These are phyloP conservation scores for Malachius bipustulatus DNA, from an alignment of 2,888 invertebrate species.

Conservation along the genomic window DNA sequence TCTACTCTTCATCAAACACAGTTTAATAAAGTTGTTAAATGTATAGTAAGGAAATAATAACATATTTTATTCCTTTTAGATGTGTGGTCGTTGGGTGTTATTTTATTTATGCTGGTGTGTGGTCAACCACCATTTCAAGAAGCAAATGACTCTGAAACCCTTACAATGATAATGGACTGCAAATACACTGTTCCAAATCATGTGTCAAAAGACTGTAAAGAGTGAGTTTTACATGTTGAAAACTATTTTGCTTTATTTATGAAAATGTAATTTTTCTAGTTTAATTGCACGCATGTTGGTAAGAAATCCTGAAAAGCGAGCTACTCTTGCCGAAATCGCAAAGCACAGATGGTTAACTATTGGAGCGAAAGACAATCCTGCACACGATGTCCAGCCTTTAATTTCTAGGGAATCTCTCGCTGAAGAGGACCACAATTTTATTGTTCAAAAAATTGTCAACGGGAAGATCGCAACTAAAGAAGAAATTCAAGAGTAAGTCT, in stretches of 20 bases:
- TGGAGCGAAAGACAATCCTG: conserved; percentile 38
- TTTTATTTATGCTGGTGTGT: conserved; percentile 95
- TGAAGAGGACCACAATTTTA: conserved; percentile 81
- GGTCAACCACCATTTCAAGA: conserved; percentile 98
- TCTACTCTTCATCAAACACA: no score
- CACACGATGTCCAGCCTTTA: conserved; percentile 59
- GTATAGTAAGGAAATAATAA: no score
- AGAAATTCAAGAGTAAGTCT: conserved; percentile 73
- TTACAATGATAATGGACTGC: conserved; percentile 99
- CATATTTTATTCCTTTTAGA: conserved; percentile 47
- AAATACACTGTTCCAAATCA: conserved; percentile 87
- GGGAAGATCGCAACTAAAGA: conserved; percentile 91
- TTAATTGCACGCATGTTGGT: conserved; percentile 90
- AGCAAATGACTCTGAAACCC: conserved; percentile 97
- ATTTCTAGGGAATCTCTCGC: conserved; percentile 82
- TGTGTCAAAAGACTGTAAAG: conserved; percentile 75
- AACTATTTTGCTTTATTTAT: neutral
- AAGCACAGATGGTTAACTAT: conserved; percentile 72
- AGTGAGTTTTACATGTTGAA: conserved; percentile 39
- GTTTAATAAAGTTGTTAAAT: no score
- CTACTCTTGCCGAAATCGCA: conserved; percentile 78
- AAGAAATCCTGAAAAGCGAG: conserved; percentile 83
- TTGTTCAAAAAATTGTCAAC: conserved; percentile 92
- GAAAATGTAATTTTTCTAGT: conserved; percentile 36
- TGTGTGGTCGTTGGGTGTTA: conserved; percentile 98